Percentiles rank a stretch among this genome's conserved stretches.
These are phyloP conservation scores for Ctenomys sociabilis DNA, from an alignment of 2,113 vertebrate species.

Conservation along the genomic window DNA sequence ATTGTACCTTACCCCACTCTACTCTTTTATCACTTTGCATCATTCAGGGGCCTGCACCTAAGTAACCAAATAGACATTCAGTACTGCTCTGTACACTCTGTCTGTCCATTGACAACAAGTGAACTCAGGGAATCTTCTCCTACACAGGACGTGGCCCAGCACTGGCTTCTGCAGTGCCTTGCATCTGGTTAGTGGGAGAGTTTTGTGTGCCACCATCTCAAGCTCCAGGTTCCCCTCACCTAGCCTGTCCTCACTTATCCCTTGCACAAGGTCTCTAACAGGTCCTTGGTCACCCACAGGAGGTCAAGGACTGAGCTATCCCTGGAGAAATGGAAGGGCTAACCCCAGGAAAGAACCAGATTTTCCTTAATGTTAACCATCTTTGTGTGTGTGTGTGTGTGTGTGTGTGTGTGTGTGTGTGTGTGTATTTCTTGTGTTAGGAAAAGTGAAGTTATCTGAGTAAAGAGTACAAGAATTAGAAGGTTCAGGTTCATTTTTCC, in stretches of 20 bases:
- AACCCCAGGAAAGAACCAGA: background rate
- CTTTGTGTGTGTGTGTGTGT: background rate
- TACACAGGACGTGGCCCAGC: background rate
- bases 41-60: background rate
- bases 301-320: background rate
- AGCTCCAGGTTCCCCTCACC: background rate
- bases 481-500: background rate
- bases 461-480: background rate
- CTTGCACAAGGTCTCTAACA: background rate
- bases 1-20: too few relatives aligned
- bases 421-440: background rate
- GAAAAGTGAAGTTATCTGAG: background rate
- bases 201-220: background rate
- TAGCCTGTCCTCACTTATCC: background rate
- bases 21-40: background rate
- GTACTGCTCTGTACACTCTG: background rate
- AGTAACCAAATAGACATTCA: background rate
- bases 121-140: background rate
- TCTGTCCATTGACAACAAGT: background rate
- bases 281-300: background rate
- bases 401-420: background rate
- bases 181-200: background rate
- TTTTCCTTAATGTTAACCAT: background rate
- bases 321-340: background rate
- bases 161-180: background rate